phyloP scores from a whole-genome alignment of 2,888 invertebrate species.

The Prenolepis imparis region DNA sequence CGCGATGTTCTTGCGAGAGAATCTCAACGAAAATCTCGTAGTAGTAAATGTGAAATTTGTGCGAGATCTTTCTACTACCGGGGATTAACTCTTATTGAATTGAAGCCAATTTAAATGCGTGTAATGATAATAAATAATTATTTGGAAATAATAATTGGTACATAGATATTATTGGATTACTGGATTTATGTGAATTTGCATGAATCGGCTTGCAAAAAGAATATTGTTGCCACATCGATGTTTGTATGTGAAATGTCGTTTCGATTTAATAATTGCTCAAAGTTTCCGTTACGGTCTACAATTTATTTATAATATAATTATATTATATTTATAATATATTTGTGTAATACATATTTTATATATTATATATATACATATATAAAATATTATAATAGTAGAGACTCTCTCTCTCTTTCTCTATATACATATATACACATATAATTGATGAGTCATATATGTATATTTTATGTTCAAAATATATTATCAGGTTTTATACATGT shows the following conservation, averaged over 20 bases:
- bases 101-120: not conserved
- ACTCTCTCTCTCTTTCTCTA: not conserved
- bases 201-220: slow-evolving; percentile 32
- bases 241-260: slow-evolving; percentile 8
- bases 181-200: slow-evolving; percentile 28
- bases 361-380: no score
- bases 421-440: not conserved
- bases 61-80: not conserved
- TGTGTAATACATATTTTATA: no score
- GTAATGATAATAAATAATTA: slow-evolving; percentile 1
- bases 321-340: no score
- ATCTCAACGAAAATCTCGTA: slow-evolving; percentile 10
- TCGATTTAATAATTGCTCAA: slow-evolving; percentile 39
- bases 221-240: slow-evolving; percentile 26
- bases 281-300: slow-evolving; percentile 19
- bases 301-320: slow-evolving; percentile 24
- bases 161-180: slow-evolving; percentile 34
- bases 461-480: not conserved
- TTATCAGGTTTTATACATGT: not conserved
- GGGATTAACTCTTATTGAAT: slow-evolving; percentile 24
- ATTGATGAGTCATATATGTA: not conserved
- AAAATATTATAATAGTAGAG: not conserved
- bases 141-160: slow-evolving; percentile 9
- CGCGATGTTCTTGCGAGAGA: slow-evolving; percentile 26
- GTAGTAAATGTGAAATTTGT: slow-evolving; percentile 6